Base-by-base conservation (phyloP, 2,888 invertebrate species). In the Drosophila kokeensis region DNA sequence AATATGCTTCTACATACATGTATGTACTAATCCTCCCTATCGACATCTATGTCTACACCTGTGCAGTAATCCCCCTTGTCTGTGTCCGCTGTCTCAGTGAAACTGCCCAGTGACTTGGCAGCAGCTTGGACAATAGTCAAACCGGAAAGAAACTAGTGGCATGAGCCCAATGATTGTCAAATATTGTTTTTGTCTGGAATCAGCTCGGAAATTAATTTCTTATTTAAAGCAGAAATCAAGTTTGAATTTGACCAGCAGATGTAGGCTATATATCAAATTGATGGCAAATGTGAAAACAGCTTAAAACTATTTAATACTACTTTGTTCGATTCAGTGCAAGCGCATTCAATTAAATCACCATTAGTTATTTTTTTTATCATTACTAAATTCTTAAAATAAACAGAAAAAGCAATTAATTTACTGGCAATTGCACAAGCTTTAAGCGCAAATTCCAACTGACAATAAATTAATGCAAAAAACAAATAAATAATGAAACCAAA, bases 81-180 rank as follows among this genome's bases (percentile, higher is more conserved):
- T 2, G 24, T 67, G 68, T 4, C 11, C 13, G 4, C 5, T 21
- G 52, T 2, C 27, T 0, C n/a, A 55, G 1, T 7, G 42, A 36
- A 52, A 38, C 21, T 27, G 21, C 4, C 27, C 32, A 27, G 30
- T 11, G 4, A 21, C 30, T 27, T 11, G 34, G 36, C 29, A 13
- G 24, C 27, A 11, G n/a, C 10, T 7, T 38, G 21, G 38, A 3
- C 30, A 52, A 58, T n/a, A 36, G 30, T 38, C 6, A 5, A 8
- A 32, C 32, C 21, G 18, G 11, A 40, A 38, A 3, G 38, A 27
- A 52, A 13, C 38, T 52, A 18, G 34, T 24, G 34, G 48, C 24
- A 15, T 18, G 1, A 21, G 63, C 69, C 66, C 64, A 67, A 57
- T 62, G 48, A 42, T 69, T 45, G 18, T 49, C 68, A 82, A 84